Conservation (phyloP, 53 echinoderm and acorn worm species). For the Crossaster papposus region DNA sequence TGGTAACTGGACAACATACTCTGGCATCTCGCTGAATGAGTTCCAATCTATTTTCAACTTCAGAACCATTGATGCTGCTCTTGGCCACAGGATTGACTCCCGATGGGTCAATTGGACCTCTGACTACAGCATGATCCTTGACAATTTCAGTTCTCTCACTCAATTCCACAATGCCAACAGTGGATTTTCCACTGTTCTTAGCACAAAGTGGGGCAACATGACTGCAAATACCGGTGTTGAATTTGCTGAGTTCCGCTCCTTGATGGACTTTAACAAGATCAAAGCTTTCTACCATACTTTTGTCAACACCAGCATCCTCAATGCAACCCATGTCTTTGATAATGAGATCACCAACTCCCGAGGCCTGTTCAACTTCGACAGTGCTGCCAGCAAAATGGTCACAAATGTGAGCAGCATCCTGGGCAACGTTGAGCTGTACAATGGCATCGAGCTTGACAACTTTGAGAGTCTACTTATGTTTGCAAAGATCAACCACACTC, state of each 20-base stretch:
- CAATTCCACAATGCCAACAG: conserved; percentile 48
- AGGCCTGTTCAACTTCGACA: conserved; percentile 45
- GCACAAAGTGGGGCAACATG: conserved; percentile 55
- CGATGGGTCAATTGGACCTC: conserved; percentile 58
- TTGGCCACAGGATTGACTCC: conserved; percentile 57
- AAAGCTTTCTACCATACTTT: conserved; percentile 39
- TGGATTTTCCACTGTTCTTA: conserved; percentile 42
- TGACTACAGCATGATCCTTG: conserved; percentile 30
- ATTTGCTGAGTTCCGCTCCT: conserved; percentile 55
- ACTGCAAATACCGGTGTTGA: conserved; percentile 43
- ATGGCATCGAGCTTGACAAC: conserved; percentile 53
- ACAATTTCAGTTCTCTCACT: conserved; percentile 38
- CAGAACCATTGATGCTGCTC: conserved; percentile 36
- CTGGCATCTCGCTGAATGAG: conserved; percentile 36
- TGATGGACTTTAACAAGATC: conserved; percentile 56
- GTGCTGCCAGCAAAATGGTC: conserved; percentile 46
- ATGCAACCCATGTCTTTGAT: conserved; percentile 49
- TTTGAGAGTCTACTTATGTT: conserved; percentile 53
- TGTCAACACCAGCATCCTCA: conserved; percentile 60
- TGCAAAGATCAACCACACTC: conserved; percentile 53
- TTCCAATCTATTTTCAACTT: conserved; percentile 44
- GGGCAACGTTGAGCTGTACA: conserved; percentile 32
- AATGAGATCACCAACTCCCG: conserved; percentile 47
- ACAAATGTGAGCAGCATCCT: conserved; percentile 46
- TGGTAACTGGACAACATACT: conserved; percentile 56